Percentiles rank a stretch among this genome's conserved stretches.
These are phyloP conservation scores for Pluvianellus socialis DNA, from an alignment of 2,113 vertebrate species.

Conservation along the genomic window DNA sequence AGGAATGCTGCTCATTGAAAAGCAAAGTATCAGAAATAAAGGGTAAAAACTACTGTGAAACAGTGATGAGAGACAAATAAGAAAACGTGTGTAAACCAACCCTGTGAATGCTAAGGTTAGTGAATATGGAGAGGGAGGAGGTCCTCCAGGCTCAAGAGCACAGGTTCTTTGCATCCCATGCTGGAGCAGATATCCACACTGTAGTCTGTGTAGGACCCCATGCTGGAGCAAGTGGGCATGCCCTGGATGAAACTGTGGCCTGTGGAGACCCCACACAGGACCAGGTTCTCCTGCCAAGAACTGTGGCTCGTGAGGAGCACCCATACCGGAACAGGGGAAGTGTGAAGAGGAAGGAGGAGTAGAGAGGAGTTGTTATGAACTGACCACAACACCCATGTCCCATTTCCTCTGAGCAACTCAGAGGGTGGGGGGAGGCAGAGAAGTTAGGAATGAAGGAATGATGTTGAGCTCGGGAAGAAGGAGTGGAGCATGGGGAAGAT, in stretches of 20 bases:
- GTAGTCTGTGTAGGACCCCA: not conserved
- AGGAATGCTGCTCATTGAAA: not conserved
- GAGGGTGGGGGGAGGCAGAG: not conserved
- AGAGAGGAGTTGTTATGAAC: not conserved
- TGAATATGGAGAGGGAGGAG: not conserved
- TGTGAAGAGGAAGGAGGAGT: not conserved
- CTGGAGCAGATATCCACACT: not conserved
- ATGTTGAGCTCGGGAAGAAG: not conserved
- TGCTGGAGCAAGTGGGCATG: not conserved
- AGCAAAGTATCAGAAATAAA: not conserved
- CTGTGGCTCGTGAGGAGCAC: not conserved
- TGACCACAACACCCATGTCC: not conserved
- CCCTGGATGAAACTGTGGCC: not conserved
- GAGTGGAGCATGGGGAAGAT: rapidly evolving
- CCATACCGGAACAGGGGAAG: rapidly evolving
- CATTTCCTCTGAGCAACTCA: too few species aligned
- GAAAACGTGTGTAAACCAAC: not conserved
- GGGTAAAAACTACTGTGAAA: not conserved
- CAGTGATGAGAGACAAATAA: not conserved
- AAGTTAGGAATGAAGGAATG: not conserved
- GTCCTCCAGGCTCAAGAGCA: not conserved
- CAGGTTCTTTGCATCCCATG: not conserved
- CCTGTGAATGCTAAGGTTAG: not conserved
- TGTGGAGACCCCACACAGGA: not conserved
- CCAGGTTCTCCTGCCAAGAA: not conserved